Evolutionary conservation across 1,140 invertebrate genomes (phyloP).

Genomic region (Eueides isabella): DNA sequence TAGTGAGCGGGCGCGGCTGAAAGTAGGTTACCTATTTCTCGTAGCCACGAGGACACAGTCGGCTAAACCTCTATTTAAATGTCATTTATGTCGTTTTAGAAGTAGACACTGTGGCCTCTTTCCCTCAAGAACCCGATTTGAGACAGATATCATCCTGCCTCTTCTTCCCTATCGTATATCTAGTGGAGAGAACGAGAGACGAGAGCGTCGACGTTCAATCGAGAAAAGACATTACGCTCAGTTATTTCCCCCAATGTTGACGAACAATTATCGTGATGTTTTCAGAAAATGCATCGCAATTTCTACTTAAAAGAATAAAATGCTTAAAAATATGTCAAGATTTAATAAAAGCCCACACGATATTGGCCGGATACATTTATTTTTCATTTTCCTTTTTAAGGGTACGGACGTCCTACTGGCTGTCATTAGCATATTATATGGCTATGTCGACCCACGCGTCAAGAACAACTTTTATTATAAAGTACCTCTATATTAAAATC

Average conservation of each 20-base stretch:
- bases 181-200: slow-evolving; percentile 21
- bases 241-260: slow-evolving; percentile 28
- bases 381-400: slow-evolving; percentile 72
- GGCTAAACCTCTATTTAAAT: slow-evolving; percentile 43
- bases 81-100: slow-evolving; percentile 56
- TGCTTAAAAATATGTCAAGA: slow-evolving; percentile 41
- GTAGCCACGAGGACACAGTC: slow-evolving; percentile 46
- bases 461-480: slow-evolving; percentile 31
- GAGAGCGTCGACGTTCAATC: slow-evolving; percentile 1
- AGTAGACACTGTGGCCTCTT: slow-evolving; percentile 49
- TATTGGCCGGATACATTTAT: slow-evolving; percentile 71
- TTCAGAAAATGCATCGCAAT: slow-evolving; percentile 10
- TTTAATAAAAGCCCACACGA: slow-evolving; percentile 58
- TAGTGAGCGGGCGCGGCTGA: slow-evolving; percentile 61
- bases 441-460: slow-evolving; percentile 55
- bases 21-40: slow-evolving; percentile 77
- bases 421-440: slow-evolving; percentile 70
- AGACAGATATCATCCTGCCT: slow-evolving; percentile 30
- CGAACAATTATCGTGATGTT: neutral
- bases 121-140: slow-evolving; percentile 23
- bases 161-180: slow-evolving; percentile 8
- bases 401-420: slow-evolving; percentile 73
- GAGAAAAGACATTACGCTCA: slow-evolving; percentile 30
- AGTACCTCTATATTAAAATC: slow-evolving; percentile 18
- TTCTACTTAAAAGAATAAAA: slow-evolving; percentile 3